phyloP scores from a whole-genome alignment of 2,888 invertebrate species.

The Mimas tiliae region DNA sequence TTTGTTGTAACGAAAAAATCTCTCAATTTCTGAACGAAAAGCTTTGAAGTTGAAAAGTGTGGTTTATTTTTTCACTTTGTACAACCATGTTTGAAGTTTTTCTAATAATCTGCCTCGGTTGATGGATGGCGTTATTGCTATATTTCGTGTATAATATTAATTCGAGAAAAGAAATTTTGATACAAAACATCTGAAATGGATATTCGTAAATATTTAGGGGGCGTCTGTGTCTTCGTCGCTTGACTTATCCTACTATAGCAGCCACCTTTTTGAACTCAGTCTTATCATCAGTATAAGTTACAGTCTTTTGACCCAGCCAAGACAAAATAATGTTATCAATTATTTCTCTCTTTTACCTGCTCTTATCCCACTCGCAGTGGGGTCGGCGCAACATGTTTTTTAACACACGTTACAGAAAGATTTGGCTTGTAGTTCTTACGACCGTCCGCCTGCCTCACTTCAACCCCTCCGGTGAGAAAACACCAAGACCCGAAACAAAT shows the following conservation, averaged over 20 bases:
- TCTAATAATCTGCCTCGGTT: slow-evolving; percentile 24
- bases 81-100: slow-evolving; percentile 26
- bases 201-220: neutral
- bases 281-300: too few relatives aligned
- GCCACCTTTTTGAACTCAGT: too few relatives aligned
- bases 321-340: too few relatives aligned
- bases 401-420: too few relatives aligned
- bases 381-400: too few relatives aligned
- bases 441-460: too few relatives aligned
- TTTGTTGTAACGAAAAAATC: slow-evolving; percentile 54
- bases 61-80: slow-evolving; percentile 42
- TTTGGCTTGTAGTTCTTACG: too few relatives aligned
- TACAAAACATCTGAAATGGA: neutral
- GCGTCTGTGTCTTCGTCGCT: neutral
- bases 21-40: slow-evolving; percentile 49
- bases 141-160: slow-evolving; percentile 5
- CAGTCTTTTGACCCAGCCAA: too few relatives aligned
- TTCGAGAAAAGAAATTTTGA: neutral
- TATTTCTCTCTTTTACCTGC: too few relatives aligned
- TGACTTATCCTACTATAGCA: neutral
- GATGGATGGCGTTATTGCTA: slow-evolving; percentile 19
- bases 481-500: too few relatives aligned
- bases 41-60: slow-evolving; percentile 54
- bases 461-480: too few relatives aligned
- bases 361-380: too few relatives aligned